Base-by-base conservation (phyloP, 2,113 vertebrate species). In the Hylia prasina region DNA sequence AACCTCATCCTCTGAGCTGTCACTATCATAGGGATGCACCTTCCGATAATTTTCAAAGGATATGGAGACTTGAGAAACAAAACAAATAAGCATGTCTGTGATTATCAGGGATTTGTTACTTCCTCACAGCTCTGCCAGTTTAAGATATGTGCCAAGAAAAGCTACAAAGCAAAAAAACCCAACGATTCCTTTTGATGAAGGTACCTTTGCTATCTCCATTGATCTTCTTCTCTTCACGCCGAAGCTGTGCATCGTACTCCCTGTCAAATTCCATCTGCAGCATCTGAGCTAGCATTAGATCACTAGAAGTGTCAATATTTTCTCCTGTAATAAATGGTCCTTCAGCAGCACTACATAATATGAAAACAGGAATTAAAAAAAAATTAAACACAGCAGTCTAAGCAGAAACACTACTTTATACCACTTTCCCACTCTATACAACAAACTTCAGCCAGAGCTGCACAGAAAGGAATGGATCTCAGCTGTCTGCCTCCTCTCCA, bases 11-110 rank as follows among this genome's bases (percentile, higher is more conserved):
- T 99, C 99, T 0, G 99, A 99, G 96, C 99, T 99, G 97, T 99
- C 99, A 35, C 99, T 99, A 95, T 99, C 99, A 39, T 98, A 99
- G 7, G 99, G 99, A 96, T 99, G 99, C 5, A 99, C 98, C 97
- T 98, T 99, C 12, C 99, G 99, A 91, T 99, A 99, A 97, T 99
- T 99, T 97, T 99, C 99, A 96, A 99, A 99, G 56, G 99, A 99
- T 98, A 99, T 99, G 68, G 99, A 99, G 72, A 99, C 99, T 99
- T 97, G 75, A 96, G 89, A 96, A 96, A 94, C 42, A 82, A 96
- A 94, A 96, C 4, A 92, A 89, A 87, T 31, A 42, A 60, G 50
- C 15, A 82, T 2, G 3, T 18, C 40, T 22, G 5, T 71, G 48
- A 86, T 58, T 91, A 79, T 65, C 57, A 77, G 31, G 15, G 14